phyloP scores from a whole-genome alignment of 2,888 invertebrate species.

The Laspeyria flexula region DNA sequence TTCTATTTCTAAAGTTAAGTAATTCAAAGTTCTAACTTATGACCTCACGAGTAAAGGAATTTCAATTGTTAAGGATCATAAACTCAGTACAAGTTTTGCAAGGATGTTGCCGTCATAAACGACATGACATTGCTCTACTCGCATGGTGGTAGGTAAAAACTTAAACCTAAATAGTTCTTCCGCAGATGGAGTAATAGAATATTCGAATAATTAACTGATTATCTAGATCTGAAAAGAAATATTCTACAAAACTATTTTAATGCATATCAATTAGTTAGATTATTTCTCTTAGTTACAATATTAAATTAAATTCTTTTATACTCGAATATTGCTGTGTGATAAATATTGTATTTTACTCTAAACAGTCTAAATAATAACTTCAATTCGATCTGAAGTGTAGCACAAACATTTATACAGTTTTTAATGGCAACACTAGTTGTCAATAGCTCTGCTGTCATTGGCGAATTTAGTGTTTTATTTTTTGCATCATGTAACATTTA shows the following conservation, averaged over 20 bases:
- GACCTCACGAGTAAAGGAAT: no score
- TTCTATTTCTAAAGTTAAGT: no score
- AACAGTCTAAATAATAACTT: no score
- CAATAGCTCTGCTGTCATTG: no score
- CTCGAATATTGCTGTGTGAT: constrained; percentile 6
- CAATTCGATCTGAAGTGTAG: not conserved
- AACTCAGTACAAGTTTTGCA: no score
- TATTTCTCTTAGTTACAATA: constrained; percentile 18
- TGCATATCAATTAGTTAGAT: constrained; percentile 46
- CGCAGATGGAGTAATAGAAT: not conserved
- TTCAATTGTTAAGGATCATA: no score
- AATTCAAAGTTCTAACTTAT: no score
- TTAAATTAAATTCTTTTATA: constrained; percentile 19
- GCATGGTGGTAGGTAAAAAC: no score
- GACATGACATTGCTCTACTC: no score
- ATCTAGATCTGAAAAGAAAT: constrained; percentile 20
- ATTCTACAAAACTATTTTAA: constrained; percentile 27
- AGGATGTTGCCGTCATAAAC: no score
- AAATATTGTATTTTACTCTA: not conserved
- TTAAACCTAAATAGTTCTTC: no score
- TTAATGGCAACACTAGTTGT: constrained; percentile 7
- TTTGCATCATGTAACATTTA: constrained; percentile 1
- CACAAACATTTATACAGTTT: not conserved
- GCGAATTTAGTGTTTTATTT: no score
- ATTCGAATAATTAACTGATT: not conserved